Evolutionary conservation across 2,888 invertebrate genomes (phyloP).

Genomic region (Ashinkailepas kermadecensis): DNA sequence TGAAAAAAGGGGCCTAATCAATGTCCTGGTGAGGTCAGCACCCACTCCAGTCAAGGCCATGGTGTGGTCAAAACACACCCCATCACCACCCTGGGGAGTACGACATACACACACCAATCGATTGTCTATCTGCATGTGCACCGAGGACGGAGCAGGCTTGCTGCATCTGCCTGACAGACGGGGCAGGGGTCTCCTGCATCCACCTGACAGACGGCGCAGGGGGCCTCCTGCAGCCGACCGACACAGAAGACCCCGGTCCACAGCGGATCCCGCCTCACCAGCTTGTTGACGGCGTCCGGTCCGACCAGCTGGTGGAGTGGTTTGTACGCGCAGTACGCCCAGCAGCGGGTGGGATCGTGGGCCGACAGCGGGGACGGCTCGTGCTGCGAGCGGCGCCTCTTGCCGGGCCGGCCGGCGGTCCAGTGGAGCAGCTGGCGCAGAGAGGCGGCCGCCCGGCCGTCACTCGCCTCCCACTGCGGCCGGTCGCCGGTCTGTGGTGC

Average conservation of each 20-base stretch:
- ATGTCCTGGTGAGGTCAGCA: too few relatives aligned
- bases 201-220: too few relatives aligned
- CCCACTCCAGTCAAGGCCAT: slow-evolving; percentile 42
- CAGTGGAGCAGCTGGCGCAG: slow-evolving; percentile 3
- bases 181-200: too few relatives aligned
- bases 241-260: too few relatives aligned
- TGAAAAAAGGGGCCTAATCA: too few relatives aligned
- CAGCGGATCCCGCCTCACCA: neutral
- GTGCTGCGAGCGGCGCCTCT: neutral
- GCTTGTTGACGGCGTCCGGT: neutral
- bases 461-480: neutral
- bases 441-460: neutral
- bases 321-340: slow-evolving; percentile 13
- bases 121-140: too few relatives aligned
- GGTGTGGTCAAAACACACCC: too few relatives aligned
- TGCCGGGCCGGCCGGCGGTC: neutral
- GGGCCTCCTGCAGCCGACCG: too few relatives aligned
- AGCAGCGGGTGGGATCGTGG: neutral
- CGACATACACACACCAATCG: too few relatives aligned
- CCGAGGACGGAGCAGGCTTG: too few relatives aligned
- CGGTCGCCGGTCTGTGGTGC: neutral
- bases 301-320: neutral
- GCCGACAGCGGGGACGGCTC: neutral
- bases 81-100: too few relatives aligned
- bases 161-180: too few relatives aligned